phyloP scores from a whole-genome alignment of 2,888 invertebrate species.

The Pollenia angustigena region DNA sequence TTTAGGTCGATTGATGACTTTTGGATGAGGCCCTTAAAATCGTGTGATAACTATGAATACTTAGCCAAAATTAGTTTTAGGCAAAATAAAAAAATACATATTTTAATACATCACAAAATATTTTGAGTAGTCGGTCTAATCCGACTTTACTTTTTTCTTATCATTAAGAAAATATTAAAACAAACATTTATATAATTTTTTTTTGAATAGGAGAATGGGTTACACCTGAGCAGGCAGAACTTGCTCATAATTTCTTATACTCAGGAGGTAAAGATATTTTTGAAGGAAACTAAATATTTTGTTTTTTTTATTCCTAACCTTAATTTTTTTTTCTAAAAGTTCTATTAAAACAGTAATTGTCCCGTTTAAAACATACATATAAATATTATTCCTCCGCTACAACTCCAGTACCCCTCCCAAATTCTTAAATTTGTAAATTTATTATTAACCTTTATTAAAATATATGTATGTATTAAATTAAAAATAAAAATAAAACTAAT shows the following conservation, averaged over 20 bases:
- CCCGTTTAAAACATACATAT: background rate
- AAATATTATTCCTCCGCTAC: background rate
- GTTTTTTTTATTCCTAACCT: constrained; percentile 24
- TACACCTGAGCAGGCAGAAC: constrained; percentile 92
- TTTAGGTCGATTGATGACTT: no score
- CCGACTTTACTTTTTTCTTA: background rate
- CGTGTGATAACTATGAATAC: no score
- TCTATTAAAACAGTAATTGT: constrained; percentile 14
- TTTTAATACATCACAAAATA: no score
- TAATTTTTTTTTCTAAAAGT: background rate
- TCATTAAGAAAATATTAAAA: constrained; percentile 43
- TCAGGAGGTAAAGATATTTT: constrained; percentile 87
- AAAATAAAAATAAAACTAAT: constrained; percentile 19
- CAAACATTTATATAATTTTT: constrained; percentile 71
- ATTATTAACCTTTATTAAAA: constrained; percentile 14
- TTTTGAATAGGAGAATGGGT: constrained; percentile 88
- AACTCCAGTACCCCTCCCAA: background rate
- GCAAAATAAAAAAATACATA: no score
- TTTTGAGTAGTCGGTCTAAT: background rate
- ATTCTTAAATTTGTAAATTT: constrained; percentile 10
- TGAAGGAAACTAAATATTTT: constrained; percentile 16
- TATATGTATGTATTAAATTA: background rate
- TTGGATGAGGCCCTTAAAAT: no score
- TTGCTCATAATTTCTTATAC: constrained; percentile 94
- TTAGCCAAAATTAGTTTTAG: no score